phyloP scores from a whole-genome alignment of 2,888 invertebrate genomes.

The Cremastinae sp. region DNA sequence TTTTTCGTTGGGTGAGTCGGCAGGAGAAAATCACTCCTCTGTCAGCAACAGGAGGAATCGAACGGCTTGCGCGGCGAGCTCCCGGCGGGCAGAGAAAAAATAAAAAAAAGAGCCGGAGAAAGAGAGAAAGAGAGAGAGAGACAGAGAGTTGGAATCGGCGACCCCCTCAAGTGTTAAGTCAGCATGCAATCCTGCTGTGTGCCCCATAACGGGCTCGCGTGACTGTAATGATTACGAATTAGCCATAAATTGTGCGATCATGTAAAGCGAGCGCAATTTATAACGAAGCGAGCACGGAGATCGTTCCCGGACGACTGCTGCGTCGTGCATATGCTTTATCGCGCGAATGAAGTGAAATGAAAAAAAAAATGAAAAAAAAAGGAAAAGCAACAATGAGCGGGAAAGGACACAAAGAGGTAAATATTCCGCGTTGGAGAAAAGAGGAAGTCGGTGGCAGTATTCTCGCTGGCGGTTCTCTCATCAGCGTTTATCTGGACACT shows the following conservation, averaged over 20 bases:
- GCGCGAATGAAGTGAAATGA: constrained; percentile 43
- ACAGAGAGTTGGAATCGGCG: constrained; percentile 1
- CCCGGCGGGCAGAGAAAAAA: constrained; percentile 39
- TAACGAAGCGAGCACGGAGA: constrained; percentile 61
- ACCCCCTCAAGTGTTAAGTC: constrained; percentile 64
- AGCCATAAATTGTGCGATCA: constrained; percentile 75
- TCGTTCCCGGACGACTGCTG: constrained; percentile 38
- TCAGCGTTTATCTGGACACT: constrained; percentile 29
- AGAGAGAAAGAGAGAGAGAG: background rate
- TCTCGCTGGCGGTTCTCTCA: constrained; percentile 26
- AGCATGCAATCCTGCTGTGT: constrained; percentile 66
- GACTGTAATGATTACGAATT: constrained; percentile 76
- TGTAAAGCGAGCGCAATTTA: constrained; percentile 73
- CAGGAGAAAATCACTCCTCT: background rate
- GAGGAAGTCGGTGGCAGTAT: constrained; percentile 4
- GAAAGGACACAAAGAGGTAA: constrained; percentile 17
- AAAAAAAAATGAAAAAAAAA: constrained; percentile 46
- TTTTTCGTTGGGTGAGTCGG: no score
- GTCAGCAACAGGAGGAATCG: constrained; percentile 26
- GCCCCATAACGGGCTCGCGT: constrained; percentile 73
- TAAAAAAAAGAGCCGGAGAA: background rate
- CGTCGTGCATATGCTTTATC: constrained; percentile 49
- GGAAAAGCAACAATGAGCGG: constrained; percentile 43
- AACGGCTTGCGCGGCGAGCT: constrained; percentile 67
- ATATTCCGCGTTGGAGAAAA: constrained; percentile 1